phyloP scores from a whole-genome alignment of 2,797 vertebrate species.

The Dryobates pubescens region DNA sequence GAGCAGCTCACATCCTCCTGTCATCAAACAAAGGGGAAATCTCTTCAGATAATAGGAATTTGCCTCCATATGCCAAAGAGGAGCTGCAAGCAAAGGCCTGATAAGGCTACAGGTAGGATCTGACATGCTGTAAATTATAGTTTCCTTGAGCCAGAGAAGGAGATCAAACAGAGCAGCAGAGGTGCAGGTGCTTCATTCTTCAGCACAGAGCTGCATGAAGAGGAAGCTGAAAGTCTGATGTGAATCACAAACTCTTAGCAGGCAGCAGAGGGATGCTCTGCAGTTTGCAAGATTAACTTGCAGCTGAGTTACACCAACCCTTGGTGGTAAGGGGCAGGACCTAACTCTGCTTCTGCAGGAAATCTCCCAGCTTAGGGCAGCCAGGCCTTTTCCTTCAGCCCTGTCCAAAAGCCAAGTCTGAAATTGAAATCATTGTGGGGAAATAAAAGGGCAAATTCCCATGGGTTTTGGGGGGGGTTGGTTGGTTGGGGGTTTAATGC shows the following conservation, averaged over 20 bases:
- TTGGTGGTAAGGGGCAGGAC: slow-evolving; percentile 8
- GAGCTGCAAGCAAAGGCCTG: not conserved
- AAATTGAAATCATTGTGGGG: not conserved
- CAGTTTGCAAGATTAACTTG: slow-evolving; percentile 20
- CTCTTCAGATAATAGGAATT: not conserved
- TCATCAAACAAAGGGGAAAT: slow-evolving; percentile 30
- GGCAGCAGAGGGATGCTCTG: not conserved
- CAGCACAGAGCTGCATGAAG: not conserved
- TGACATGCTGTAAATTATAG: not conserved
- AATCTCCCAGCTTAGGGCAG: not conserved
- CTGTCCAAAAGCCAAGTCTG: not conserved
- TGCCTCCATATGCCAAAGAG: not conserved
- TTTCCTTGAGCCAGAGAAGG: not conserved
- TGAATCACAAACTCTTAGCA: not conserved
- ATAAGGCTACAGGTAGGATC: not conserved
- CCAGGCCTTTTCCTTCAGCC: too few relatives aligned
- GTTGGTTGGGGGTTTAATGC: too few relatives aligned
- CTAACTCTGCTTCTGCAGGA: slow-evolving; percentile 55
- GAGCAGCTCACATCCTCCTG: not conserved
- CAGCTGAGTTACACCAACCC: not conserved
- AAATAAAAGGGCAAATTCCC: not conserved
- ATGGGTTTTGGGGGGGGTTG: too few relatives aligned
- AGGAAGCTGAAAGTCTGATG: slow-evolving; percentile 10
- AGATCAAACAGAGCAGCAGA: not conserved
- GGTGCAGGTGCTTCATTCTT: not conserved